Evolutionary conservation across 2,797 vertebrate species (phyloP), one percentile per base, ranked within the genome.

Genomic region (Myotis daubentonii): DNA sequence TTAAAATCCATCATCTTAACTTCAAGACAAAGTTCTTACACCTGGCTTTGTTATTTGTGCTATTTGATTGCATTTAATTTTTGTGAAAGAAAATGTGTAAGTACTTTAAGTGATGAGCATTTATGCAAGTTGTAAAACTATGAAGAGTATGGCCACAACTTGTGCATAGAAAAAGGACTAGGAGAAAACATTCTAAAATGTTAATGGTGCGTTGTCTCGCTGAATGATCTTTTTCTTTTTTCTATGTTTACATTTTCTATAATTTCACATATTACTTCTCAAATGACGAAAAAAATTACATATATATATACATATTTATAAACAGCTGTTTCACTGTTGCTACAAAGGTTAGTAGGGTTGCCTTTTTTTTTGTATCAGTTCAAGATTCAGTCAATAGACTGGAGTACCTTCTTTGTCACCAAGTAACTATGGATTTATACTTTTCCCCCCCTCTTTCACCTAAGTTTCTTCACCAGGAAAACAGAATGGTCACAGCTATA

Each of bases 1-100:
- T 88, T 66, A 60, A 92, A 91, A 81, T 44, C 30, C 89, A 22
- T 62, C 60, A 86, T 71, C 57, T 68, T 90, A 30, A 74, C 70
- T 57, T 80, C 22, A 51, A 78, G 28, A 41, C 57, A 80, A 23
- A 76, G 8, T 87, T 87, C 28, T 95, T 71, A 80, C 0, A 75
- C 16, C 13, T 55, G 33, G 49, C 16, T 81, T 94, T 83, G n/a
- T n/a, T 88, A 25, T 72, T 30, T 53, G 16, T 82, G 47, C 38
- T 41, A 7, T 28, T 22, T 10, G 36, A 68, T 23, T 41, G 5
- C n/a, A 44, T 89, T 89, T 91, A 83, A 53, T 76, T 74, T 65
- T 85, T 49, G 44, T 84, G 92, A 92, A 55, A 74, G 38, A 33
- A 94, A 94, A 62, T 47, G 44, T 2, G 3, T 30, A 30, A 13